These are phyloP conservation scores for Hyperoplus lanceolatus DNA, from an alignment of 2,797 vertebrate species.

Conservation along the genomic window DNA sequence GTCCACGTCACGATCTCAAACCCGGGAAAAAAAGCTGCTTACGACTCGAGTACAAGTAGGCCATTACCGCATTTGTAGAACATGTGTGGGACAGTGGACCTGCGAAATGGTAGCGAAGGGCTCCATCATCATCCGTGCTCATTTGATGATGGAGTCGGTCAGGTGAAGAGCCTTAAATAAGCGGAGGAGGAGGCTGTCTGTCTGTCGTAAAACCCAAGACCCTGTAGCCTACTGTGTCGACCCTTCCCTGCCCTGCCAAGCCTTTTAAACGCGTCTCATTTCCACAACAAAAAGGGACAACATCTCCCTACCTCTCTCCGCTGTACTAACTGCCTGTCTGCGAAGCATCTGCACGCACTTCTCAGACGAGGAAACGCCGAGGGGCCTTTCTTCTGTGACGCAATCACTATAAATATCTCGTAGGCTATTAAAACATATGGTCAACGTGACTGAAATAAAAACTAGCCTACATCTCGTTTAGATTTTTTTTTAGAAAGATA, in stretches of 20 bases:
- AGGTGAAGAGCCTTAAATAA: slow-evolving; percentile 73
- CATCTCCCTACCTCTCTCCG: neutral
- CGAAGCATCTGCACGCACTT: slow-evolving; percentile 21
- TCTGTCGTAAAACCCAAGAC: slow-evolving; percentile 63
- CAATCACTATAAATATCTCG: neutral
- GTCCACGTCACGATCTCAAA: neutral
- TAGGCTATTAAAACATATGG: too few species aligned
- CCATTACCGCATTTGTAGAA: neutral
- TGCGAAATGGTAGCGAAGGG: slow-evolving; percentile 81
- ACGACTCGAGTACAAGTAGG: neutral
- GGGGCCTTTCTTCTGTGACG: neutral
- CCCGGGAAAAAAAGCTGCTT: neutral
- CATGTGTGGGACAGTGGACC: slow-evolving; percentile 41
- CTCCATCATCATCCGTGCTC: slow-evolving; percentile 63
- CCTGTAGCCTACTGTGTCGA: slow-evolving; percentile 2
- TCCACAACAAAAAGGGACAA: slow-evolving; percentile 23
- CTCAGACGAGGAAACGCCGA: neutral
- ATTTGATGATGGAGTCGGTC: slow-evolving; percentile 70
- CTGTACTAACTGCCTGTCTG: neutral
- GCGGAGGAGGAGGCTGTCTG: slow-evolving; percentile 75
- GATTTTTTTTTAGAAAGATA: too few species aligned
- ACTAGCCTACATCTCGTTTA: too few species aligned
- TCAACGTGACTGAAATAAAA: too few species aligned
- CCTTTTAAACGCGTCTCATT: slow-evolving; percentile 14
- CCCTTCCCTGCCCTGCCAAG: neutral